A percentile compares a stretch with the other conserved stretches of the same genome.
These are phyloP conservation scores for Stenoptilia bipunctidactyla DNA, from an alignment of 2,888 invertebrate genomes.

Conservation along the genomic window DNA sequence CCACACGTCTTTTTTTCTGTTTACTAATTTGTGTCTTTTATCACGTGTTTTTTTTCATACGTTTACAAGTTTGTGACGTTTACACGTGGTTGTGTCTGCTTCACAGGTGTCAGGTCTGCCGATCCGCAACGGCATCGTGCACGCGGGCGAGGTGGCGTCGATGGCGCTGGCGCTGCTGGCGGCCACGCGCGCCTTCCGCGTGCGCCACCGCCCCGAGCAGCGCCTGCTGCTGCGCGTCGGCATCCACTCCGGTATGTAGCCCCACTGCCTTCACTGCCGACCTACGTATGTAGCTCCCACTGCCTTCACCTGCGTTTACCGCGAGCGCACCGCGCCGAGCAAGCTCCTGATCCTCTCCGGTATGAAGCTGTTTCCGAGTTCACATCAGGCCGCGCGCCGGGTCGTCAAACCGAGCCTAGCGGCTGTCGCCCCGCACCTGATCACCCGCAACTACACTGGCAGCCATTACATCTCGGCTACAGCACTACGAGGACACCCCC, in stretches of 20 bases:
- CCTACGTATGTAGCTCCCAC: too few relatives aligned
- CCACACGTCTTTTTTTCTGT: too few relatives aligned
- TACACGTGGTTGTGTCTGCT: too few relatives aligned
- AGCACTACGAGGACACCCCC: too few relatives aligned
- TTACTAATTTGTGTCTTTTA: too few relatives aligned
- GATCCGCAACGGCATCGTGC: constrained; percentile 87
- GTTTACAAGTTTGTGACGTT: too few relatives aligned
- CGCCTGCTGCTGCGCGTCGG: constrained; percentile 90
- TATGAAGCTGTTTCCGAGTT: background rate
- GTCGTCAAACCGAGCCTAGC: too few relatives aligned
- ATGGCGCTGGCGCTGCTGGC: constrained; percentile 91
- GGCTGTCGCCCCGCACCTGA: too few relatives aligned
- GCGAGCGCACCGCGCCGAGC: constrained; percentile 89
- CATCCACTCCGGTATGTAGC: constrained; percentile 81
- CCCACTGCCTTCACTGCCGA: background rate
- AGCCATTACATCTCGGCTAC: too few relatives aligned
- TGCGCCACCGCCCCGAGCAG: constrained; percentile 88
- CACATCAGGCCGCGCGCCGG: too few relatives aligned
- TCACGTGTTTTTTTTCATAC: too few relatives aligned
- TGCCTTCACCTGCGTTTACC: constrained; percentile 81
- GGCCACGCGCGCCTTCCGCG: constrained; percentile 87
- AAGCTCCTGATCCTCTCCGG: constrained; percentile 69
- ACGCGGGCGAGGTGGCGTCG: constrained; percentile 93
- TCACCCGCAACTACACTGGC: too few relatives aligned
- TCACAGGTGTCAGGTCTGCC: constrained; percentile 88